Evolutionary conservation across 2,888 invertebrate genomes (phyloP).

Genomic region (Agelastica alni): DNA sequence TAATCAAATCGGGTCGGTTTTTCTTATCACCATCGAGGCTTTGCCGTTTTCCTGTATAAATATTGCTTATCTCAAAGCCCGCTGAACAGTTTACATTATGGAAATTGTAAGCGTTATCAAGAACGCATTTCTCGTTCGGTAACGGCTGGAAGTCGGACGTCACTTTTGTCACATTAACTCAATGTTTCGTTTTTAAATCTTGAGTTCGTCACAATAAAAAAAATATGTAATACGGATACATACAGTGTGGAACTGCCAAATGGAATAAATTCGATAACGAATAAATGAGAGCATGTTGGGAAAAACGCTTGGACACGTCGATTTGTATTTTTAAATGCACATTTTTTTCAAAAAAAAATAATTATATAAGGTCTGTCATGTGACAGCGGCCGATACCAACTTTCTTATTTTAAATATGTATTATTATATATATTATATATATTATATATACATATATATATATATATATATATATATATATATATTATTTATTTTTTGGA

Average conservation of each 20-base stretch:
- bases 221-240: too few species aligned
- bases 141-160: slow-evolving; percentile 29
- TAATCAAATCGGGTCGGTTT: slow-evolving; percentile 15
- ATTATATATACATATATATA: too few species aligned
- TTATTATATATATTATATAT: background rate
- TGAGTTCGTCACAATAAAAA: background rate
- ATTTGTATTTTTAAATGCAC: too few species aligned
- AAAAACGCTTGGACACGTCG: too few species aligned
- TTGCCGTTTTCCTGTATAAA: slow-evolving; percentile 38
- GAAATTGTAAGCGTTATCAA: slow-evolving; percentile 41
- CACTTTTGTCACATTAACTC: slow-evolving; percentile 31
- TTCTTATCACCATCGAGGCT: slow-evolving; percentile 31
- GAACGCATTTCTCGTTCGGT: slow-evolving; percentile 13
- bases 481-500: too few species aligned
- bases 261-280: too few species aligned
- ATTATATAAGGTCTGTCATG: too few species aligned
- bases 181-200: slow-evolving; percentile 25
- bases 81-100: slow-evolving; percentile 41
- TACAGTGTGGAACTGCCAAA: too few species aligned
- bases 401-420: background rate
- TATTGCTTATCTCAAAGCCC: slow-evolving; percentile 35
- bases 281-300: too few species aligned
- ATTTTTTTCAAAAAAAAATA: too few species aligned
- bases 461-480: background rate
- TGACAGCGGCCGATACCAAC: too few species aligned